Evolutionary conservation across 2,888 invertebrate genomes (phyloP), one percentile per base, ranked within the genome.

Genomic region (Lasiommata megera): DNA sequence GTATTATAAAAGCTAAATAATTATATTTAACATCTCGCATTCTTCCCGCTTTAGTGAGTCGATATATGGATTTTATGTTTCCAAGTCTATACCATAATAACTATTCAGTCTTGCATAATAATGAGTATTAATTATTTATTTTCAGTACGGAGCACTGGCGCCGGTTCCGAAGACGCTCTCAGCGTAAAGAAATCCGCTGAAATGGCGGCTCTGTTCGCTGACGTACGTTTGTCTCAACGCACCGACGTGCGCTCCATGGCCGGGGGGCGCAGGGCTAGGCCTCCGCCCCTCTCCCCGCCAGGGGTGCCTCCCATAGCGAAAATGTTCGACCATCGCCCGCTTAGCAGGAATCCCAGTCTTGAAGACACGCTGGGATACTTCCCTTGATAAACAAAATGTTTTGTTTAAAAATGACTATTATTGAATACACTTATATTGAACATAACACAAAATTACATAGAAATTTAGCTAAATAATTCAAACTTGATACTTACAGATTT

Each of bases 151-250:
- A 90, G 89, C 60, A 88, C 88, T 0, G 90, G 90, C 37, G 92
- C 92, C 0, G 89, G 89, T 14, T 92, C 92, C 0, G 92, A 92
- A 51, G 96, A 96, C 69, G 96, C 96, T 0, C 84, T 96, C 0
- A 96, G 96, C 54, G 96, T 96, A 28, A 97, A 97, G 81, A 97
- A 97, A 77, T 95, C 96, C 1, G 96, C 96, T 0, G 97, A 97
- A 80, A 96, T 97, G 71, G 97, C 96, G 0, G 97, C 96, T 0
- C 86, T 97, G 28, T 97, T 97, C 77, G 95, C 95, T 0, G 95
- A 96, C 73, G 93, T 94, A 43, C 93, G 94, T 36, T 88, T 94
- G 0, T 94, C 93, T 23, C 94, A 94, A 80, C 92, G 94, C 11
- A 94, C 94, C 0, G 94, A 94, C 75, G 93, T 94, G 54, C 80